These are phyloP conservation scores for Vanacampus margaritifer DNA, from an alignment of 2,113 vertebrate species.

Conservation along the genomic window DNA sequence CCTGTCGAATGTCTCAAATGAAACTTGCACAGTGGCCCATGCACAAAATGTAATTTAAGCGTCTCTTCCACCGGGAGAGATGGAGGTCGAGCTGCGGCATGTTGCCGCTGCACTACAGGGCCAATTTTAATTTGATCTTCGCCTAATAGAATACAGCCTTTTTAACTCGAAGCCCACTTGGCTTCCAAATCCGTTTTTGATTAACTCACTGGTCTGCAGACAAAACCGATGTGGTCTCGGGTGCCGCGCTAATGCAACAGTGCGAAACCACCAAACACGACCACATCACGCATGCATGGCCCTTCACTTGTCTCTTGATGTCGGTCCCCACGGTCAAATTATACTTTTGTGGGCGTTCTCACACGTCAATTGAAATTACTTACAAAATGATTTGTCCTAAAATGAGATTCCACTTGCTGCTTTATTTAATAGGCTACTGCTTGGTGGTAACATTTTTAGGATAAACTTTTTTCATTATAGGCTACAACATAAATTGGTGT, in stretches of 20 bases:
- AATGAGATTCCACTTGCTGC: not conserved
- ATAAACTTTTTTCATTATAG: not conserved
- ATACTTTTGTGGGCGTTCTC: not conserved
- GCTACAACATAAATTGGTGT: not conserved
- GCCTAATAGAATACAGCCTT: conserved; percentile 34
- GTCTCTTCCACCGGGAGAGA: not conserved
- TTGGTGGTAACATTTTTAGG: too few species aligned
- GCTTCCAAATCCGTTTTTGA: conserved; percentile 69
- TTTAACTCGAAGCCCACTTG: conserved; percentile 57
- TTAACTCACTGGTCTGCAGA: conserved; percentile 64
- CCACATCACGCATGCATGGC: conserved; percentile 37
- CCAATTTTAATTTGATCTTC: conserved; percentile 33
- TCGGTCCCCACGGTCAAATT: not conserved
- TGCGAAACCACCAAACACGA: conserved; percentile 53
- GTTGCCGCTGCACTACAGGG: conserved; percentile 12
- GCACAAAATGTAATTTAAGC: conserved; percentile 22
- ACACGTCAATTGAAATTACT: not conserved
- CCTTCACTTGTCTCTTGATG: not conserved
- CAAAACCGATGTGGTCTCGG: conserved; percentile 56
- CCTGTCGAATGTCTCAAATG: not conserved
- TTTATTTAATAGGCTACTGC: not conserved
- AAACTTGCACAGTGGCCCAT: conserved; percentile 17
- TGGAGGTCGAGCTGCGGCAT: conserved; percentile 13
- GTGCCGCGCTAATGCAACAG: conserved; percentile 58
- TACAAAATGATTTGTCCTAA: not conserved